These are phyloP conservation scores for Drosophila falleni DNA, from an alignment of 2,888 invertebrate genomes.

Conservation along the genomic window DNA sequence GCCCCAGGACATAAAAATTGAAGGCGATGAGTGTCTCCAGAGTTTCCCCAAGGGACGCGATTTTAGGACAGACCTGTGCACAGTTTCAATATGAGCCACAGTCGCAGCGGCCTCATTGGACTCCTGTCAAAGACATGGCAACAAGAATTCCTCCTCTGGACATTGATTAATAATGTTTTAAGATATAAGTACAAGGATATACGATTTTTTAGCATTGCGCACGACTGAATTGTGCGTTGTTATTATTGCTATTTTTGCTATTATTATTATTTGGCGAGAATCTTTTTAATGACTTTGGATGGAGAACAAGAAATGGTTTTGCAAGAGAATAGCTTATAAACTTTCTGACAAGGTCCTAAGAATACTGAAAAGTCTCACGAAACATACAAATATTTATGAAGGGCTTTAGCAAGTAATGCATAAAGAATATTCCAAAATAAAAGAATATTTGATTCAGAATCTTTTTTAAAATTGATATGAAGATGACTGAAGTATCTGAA, in stretches of 20 bases:
- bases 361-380: neutral
- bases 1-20: conserved; percentile 24
- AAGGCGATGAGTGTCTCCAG: conserved; percentile 35
- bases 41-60: conserved; percentile 62
- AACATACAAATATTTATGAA: neutral
- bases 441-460: too few species aligned
- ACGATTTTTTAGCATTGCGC: conserved; percentile 61
- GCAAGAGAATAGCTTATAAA: conserved; percentile 13
- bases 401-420: neutral
- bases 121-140: conserved; percentile 69
- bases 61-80: conserved; percentile 46
- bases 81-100: conserved; percentile 33
- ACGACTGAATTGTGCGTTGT: conserved; percentile 54
- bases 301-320: conserved; percentile 29
- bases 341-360: neutral
- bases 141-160: conserved; percentile 64
- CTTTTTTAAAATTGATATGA: too few species aligned
- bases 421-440: too few species aligned
- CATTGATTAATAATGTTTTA: conserved; percentile 83
- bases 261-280: conserved; percentile 46
- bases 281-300: conserved; percentile 63
- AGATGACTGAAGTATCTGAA: too few species aligned
- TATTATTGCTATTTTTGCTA: conserved; percentile 40
- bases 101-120: conserved; percentile 41
- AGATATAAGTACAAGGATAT: conserved; percentile 50